phyloP scores from a whole-genome alignment of 2,888 invertebrate genomes.

The Tipula helvola region DNA sequence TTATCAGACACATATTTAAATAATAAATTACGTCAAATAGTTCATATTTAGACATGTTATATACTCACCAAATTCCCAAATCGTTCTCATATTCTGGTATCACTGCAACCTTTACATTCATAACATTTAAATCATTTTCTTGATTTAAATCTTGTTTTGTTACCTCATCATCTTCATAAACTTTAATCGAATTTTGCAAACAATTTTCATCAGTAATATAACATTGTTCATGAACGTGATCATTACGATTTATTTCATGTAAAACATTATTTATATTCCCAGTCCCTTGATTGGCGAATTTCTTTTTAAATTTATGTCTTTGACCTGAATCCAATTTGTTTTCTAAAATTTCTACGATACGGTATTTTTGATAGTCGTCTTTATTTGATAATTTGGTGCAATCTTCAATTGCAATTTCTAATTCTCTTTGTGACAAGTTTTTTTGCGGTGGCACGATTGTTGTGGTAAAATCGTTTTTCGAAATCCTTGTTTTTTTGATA shows the following conservation, averaged over 20 bases:
- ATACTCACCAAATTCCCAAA: neutral
- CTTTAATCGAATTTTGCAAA: neutral
- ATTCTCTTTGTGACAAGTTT: neutral
- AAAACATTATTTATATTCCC: neutral
- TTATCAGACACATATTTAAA: too few species aligned
- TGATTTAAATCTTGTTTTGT: neutral
- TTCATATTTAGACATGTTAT: neutral
- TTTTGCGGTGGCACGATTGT: neutral
- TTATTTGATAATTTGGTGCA: neutral
- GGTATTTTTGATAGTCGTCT: neutral
- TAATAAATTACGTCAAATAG: too few species aligned
- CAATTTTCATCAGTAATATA: neutral
- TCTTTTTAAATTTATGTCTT: neutral
- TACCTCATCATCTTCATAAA: neutral
- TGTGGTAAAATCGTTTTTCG: neutral
- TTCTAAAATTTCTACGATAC: neutral
- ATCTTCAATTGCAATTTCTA: neutral
- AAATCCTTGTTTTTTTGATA: neutral
- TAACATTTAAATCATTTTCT: neutral
- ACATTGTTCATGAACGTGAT: neutral
- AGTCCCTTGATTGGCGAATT: neutral
- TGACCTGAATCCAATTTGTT: neutral
- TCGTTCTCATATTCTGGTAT: neutral
- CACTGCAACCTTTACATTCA: neutral
- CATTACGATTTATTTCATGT: neutral